Percentiles rank a stretch among this genome's conserved stretches.
Evolutionary conservation across 2,888 invertebrate species (phyloP).

Genomic region (Therioaphis trifolii): DNA sequence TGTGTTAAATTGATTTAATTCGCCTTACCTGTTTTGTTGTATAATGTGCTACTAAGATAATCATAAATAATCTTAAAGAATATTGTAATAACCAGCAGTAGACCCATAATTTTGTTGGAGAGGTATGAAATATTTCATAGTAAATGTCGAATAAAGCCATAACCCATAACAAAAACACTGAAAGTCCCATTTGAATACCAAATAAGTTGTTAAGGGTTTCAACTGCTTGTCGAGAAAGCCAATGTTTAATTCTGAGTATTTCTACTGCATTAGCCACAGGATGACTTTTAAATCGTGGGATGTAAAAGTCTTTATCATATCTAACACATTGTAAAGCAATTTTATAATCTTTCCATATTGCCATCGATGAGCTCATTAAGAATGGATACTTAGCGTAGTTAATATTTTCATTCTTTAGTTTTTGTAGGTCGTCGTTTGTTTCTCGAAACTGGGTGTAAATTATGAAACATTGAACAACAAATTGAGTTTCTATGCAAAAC

Average conservation of each 20-base stretch:
- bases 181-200: conserved; percentile 42
- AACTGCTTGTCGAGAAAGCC: conserved; percentile 18
- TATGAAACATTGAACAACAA: conserved; percentile 47
- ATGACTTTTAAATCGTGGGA: background rate
- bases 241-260: conserved; percentile 30
- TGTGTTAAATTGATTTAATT: too few relatives aligned
- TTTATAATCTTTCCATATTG: background rate
- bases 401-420: background rate
- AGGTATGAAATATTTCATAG: conserved; percentile 58
- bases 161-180: conserved; percentile 31
- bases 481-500: conserved; percentile 61
- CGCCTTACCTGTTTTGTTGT: conserved; percentile 62
- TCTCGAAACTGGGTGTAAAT: conserved; percentile 46
- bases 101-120: conserved; percentile 32
- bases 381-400: conserved; percentile 33
- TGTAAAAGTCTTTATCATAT: conserved; percentile 49
- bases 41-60: conserved; percentile 52
- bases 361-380: background rate
- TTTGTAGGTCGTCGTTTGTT: conserved; percentile 48
- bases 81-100: conserved; percentile 62
- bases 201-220: conserved; percentile 17
- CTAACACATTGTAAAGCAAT: background rate
- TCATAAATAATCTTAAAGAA: conserved; percentile 48
- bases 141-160: conserved; percentile 63
- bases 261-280: conserved; percentile 37